A percentile compares a stretch with the other conserved stretches of the same genome.
These are phyloP conservation scores for Epinephelus malabaricus DNA, from an alignment of 2,797 vertebrate species.

Conservation along the genomic window DNA sequence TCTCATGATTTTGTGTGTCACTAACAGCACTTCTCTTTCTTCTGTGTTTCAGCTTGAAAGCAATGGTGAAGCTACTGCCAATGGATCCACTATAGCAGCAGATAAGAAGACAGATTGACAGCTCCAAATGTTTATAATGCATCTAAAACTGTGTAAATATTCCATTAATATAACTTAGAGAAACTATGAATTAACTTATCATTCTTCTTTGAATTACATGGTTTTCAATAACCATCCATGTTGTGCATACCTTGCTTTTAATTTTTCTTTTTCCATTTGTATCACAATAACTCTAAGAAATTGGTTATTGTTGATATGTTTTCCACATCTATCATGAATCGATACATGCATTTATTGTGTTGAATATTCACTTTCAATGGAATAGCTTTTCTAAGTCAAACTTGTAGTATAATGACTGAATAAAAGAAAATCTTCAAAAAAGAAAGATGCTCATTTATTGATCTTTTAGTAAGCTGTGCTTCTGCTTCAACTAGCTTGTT, in stretches of 20 bases:
- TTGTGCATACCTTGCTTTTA: constrained; percentile 21
- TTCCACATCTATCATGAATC: constrained; percentile 17
- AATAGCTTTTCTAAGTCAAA: constrained; percentile 37
- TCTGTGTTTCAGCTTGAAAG: constrained; percentile 80
- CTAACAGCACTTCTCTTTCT: constrained; percentile 3
- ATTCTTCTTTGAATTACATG: constrained; percentile 27
- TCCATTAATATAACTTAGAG: constrained; percentile 47
- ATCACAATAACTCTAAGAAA: constrained; percentile 5
- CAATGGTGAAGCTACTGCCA: constrained; percentile 67
- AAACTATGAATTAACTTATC: constrained; percentile 61
- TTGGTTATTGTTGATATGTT: constrained; percentile 19
- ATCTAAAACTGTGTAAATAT: constrained; percentile 71
- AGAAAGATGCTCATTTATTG: constrained; percentile 13
- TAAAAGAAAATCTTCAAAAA: constrained; percentile 28
- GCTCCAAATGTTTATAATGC: constrained; percentile 25
- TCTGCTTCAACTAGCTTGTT: background rate
- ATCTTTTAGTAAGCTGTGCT: background rate
- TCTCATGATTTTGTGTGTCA: background rate
- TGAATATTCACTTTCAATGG: background rate
- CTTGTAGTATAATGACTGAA: constrained; percentile 48
- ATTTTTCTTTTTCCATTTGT: constrained; percentile 13
- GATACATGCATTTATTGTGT: constrained; percentile 1
- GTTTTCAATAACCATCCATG: constrained; percentile 21
- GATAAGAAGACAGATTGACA: constrained; percentile 91
- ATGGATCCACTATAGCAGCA: constrained; percentile 69